These are phyloP conservation scores for Apamea monoglypha DNA, from an alignment of 2,888 invertebrate species.

Conservation along the genomic window DNA sequence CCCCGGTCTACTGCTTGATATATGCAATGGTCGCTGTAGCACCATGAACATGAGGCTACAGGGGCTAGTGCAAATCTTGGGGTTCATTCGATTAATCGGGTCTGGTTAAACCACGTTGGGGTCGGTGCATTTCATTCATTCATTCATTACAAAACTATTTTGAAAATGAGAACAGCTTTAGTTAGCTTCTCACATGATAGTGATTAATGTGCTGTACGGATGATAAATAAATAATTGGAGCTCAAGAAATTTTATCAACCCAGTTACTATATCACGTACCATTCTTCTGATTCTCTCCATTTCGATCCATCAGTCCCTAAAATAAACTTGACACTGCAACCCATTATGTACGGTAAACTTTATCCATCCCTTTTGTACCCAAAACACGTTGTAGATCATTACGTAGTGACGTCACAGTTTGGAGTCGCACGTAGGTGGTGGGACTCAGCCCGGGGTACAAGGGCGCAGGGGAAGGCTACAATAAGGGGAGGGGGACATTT, in stretches of 20 bases:
- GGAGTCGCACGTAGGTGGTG: constrained; percentile 44
- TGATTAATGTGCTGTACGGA: neutral
- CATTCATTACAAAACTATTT: neutral
- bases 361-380: constrained; percentile 29
- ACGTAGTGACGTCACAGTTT: constrained; percentile 38
- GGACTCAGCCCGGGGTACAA: constrained; percentile 16
- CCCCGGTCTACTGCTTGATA: too few species aligned
- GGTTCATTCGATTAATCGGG: too few species aligned
- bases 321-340: constrained; percentile 41
- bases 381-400: constrained; percentile 55
- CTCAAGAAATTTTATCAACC: neutral
- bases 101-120: too few species aligned
- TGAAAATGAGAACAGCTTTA: neutral
- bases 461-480: constrained; percentile 33
- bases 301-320: constrained; percentile 11
- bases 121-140: too few species aligned
- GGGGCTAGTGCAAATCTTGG: too few species aligned
- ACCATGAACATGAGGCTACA: too few species aligned
- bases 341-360: constrained; percentile 32
- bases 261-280: neutral
- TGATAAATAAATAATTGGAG: neutral
- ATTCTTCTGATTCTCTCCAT: neutral
- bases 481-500: constrained; percentile 49
- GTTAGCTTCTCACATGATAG: neutral
- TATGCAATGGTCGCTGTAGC: too few species aligned